Conservation (phyloP, 2,888 invertebrate species). For the Cephus pulcher region DNA sequence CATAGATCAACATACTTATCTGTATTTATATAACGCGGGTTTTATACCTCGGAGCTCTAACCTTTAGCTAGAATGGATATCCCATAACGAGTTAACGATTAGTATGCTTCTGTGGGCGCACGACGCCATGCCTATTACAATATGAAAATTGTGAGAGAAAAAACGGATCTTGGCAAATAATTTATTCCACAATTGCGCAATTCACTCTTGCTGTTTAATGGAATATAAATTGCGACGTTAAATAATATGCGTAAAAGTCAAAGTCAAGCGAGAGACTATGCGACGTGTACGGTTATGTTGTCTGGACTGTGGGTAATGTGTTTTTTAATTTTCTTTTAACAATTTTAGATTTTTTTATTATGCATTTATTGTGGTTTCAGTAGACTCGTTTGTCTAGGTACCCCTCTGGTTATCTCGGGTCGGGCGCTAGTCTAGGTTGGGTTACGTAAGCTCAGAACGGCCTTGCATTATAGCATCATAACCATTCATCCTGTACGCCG, state of each 20-base stretch:
- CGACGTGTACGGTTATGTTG: background rate
- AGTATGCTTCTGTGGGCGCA: too few relatives aligned
- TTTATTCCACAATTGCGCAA: too few relatives aligned
- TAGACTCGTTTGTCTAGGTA: background rate
- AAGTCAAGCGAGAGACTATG: background rate
- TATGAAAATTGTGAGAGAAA: too few relatives aligned
- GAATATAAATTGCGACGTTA: too few relatives aligned
- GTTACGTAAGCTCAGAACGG: slow-evolving; percentile 56
- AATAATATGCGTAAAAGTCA: background rate
- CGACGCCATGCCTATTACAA: too few relatives aligned
- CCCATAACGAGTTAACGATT: too few relatives aligned
- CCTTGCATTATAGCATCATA: slow-evolving; percentile 63
- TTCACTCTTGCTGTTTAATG: too few relatives aligned
- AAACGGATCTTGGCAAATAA: too few relatives aligned
- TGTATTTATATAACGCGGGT: too few relatives aligned
- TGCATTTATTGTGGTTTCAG: background rate
- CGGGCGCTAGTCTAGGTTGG: slow-evolving; percentile 33
- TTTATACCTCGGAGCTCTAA: too few relatives aligned
- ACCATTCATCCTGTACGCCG: slow-evolving; percentile 60
- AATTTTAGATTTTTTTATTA: background rate
- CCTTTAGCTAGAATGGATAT: too few relatives aligned
- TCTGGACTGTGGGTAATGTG: background rate
- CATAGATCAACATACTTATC: too few relatives aligned
- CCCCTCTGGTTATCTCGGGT: background rate
- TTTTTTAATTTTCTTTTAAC: background rate